Evolutionary conservation across 2,113 vertebrate genomes (phyloP), one percentile per base, ranked within the genome.

Genomic region (Trogon melanurus): DNA sequence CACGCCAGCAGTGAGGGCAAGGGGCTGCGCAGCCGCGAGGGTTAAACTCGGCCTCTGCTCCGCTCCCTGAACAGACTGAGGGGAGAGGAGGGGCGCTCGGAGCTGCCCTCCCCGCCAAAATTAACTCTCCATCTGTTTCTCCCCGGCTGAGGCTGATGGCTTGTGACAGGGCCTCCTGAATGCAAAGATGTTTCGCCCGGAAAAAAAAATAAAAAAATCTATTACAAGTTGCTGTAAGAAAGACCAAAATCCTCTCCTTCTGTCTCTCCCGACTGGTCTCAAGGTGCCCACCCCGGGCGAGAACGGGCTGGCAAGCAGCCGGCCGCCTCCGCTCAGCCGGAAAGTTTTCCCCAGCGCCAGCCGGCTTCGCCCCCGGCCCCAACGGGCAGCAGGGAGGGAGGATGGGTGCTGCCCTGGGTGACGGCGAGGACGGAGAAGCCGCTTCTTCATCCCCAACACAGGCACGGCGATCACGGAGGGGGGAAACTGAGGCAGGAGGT

Each of bases 51-150:
- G 29, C 30, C 79, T n/a, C n/a, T 5, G 16, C 70, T 75, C 61
- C 38, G 53, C 73, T 84, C 69, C 61, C 50, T 5, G 61, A 89
- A 74, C 82, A 90, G 82, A 91, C 84, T 25, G 70, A 83, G 79
- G 66, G 74, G 53, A 73, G 88, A 34, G 79, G 83, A 72, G 75
- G 54, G 80, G 29, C 80, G 85, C 15, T 23, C 16, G 51, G 93
- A 76, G 8, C 27, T 44, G 92, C 92, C 78, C 81, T 64, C 79
- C 93, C 89, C 87, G 23, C 93, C 88, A 88, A 96, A 97, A 97
- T 95, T 90, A 92, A 85, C 64, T 91, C 93, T 93, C 97, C 97
- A 97, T 96, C 97, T 98, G 98, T 96, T 97, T 91, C 92, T 93
- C 66, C 45, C 56, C 1, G 78, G 92, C 79, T 96, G 97, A 97